Conservation (phyloP, 1,140 invertebrate genomes). For the Daktulosphaira vitifoliae region DNA sequence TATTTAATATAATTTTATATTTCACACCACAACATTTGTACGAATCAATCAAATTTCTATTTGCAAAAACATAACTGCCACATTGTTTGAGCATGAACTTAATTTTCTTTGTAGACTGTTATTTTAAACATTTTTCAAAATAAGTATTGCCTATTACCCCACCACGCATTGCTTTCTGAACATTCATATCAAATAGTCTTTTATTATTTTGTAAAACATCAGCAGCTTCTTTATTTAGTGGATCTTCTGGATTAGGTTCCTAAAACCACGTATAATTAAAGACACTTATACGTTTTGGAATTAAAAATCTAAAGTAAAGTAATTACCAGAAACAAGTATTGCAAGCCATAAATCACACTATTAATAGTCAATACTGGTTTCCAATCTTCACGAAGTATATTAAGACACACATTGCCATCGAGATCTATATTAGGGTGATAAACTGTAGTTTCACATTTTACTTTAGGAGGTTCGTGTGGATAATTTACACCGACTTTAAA, state of each 20-base stretch:
- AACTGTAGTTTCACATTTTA: conserved; percentile 87
- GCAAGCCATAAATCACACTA: conserved; percentile 94
- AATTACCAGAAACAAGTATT: conserved; percentile 89
- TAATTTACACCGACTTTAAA: conserved; percentile 96
- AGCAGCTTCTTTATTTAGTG: conserved; percentile 97
- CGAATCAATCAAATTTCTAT: conserved; percentile 8
- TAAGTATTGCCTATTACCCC: conserved; percentile 86
- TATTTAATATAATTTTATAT: conserved; percentile 15
- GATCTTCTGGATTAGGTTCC: conserved; percentile 98
- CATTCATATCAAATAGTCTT: conserved; percentile 91
- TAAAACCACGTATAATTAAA: too few species aligned
- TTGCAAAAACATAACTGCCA: background rate
- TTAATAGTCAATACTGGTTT: conserved; percentile 97
- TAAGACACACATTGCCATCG: conserved; percentile 89
- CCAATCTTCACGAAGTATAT: conserved; percentile 96
- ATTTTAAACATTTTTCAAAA: conserved; percentile 94
- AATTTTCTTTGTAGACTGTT: conserved; percentile 39
- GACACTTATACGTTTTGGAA: too few species aligned
- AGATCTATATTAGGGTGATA: conserved; percentile 95
- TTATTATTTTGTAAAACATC: conserved; percentile 91
- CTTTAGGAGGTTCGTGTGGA: conserved; percentile 92
- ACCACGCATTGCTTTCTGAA: conserved; percentile 89
- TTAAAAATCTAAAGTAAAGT: conserved; percentile 41
- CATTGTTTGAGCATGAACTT: background rate
- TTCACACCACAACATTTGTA: conserved; percentile 15